Base-by-base conservation (phyloP, 2,113 vertebrate species). In the Camelus dromedarius region DNA sequence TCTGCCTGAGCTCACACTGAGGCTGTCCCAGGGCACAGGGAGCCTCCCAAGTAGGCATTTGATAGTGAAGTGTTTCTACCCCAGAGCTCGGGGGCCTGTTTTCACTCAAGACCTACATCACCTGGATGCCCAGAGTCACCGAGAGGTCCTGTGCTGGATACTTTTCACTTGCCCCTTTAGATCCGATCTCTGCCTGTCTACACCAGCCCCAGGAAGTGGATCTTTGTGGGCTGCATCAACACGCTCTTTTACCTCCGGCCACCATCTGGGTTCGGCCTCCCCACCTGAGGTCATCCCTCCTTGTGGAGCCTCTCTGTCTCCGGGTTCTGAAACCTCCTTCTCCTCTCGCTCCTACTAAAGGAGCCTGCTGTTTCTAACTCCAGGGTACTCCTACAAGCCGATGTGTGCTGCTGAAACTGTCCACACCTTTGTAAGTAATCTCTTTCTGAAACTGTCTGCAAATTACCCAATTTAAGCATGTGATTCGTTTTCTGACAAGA, bases 181-280 rank as follows among this genome's bases (percentile, higher is more conserved):
- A 18, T 62, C 58, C n/a, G 58, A 20, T 58, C 54, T 32, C 66
- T 6, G 10, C 26, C n/a, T n/a, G 16, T 76, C 87, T 11, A 14
- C 32, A 30, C 20, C 8, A 58, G 54, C 20, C 19, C 76, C 42
- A 32, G 16, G 42, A 84, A 48, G 67, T 22, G 18, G 73, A 54
- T 10, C 8, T 18, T 9, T 12, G 20, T 2, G 20, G 64, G 8
- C n/a, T 6, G 11, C 3, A 2, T 8, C 8, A 3, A 9, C 5
- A n/a, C 46, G 11, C 54, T 35, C 35, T 91, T 26, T 66, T 13
- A 1, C 52, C 75, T 69, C 54, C 30, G 84, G 6, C 32, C 1
- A 9, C 56, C 1, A 8, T 52, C 0, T 66, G 46, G 69, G 60
- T 77, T 54, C 52, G 28, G 46, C 26, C 24, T 35, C 80, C 46